Conservation (phyloP, 2,797 vertebrate genomes). For the Pelobates cultripes region DNA sequence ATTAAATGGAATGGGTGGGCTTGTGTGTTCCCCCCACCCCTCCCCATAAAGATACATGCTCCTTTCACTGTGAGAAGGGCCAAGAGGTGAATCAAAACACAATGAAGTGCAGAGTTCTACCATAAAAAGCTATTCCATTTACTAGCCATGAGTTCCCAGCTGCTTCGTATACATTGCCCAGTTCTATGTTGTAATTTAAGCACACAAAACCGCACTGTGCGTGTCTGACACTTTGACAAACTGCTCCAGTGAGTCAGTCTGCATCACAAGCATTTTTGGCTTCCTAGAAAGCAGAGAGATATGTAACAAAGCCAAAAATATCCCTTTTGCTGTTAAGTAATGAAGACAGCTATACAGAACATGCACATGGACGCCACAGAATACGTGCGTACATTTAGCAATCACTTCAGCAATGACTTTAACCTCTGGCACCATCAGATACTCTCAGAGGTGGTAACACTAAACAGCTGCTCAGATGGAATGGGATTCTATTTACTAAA, state of each 20-base stretch:
- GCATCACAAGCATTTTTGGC: slow-evolving; percentile 32
- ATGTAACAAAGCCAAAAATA: slow-evolving; percentile 36
- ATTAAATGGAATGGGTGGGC: too few species aligned
- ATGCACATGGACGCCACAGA: background rate
- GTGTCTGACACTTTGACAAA: slow-evolving; percentile 46
- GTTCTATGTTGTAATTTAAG: slow-evolving; percentile 19
- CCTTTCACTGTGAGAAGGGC: too few species aligned
- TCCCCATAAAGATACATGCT: too few species aligned
- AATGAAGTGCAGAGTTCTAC: background rate
- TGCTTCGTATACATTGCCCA: background rate
- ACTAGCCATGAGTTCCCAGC: background rate
- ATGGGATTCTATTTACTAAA: too few species aligned
- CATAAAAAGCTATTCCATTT: background rate
- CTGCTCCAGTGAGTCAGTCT: slow-evolving; percentile 43
- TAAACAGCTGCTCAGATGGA: background rate
- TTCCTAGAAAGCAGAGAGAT: slow-evolving; percentile 52
- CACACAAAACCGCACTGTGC: slow-evolving; percentile 20
- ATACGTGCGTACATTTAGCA: background rate
- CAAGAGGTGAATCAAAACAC: too few species aligned
- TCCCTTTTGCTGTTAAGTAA: slow-evolving; percentile 15
- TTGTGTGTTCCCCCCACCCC: too few species aligned
- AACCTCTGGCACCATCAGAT: background rate
- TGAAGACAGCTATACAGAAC: background rate
- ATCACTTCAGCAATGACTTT: background rate
- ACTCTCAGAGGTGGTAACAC: background rate